Percentiles rank a stretch among this genome's conserved stretches.
These are phyloP conservation scores for Wasmannia auropunctata DNA, from an alignment of 1,140 invertebrate species.

Conservation along the genomic window DNA sequence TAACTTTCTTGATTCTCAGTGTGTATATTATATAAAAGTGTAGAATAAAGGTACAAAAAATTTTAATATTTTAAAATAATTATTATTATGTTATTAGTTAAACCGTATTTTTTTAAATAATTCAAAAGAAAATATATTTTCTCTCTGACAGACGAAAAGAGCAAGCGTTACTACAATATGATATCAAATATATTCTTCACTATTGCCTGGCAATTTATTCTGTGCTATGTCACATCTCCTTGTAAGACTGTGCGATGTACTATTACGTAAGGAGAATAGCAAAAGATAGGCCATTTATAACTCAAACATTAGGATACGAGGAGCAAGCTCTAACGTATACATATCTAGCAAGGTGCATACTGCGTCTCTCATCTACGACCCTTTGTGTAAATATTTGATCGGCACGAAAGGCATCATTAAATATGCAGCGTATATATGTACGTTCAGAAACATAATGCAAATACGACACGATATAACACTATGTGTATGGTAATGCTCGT, in stretches of 20 bases:
- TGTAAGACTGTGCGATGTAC: neutral
- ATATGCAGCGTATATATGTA: slow-evolving; percentile 28
- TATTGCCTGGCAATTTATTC: neutral
- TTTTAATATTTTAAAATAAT: neutral
- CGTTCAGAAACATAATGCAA: slow-evolving; percentile 42
- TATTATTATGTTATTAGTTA: neutral
- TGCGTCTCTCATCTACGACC: slow-evolving; percentile 2
- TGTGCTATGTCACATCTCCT: neutral
- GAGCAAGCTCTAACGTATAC: slow-evolving; percentile 9
- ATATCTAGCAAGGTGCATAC: slow-evolving; percentile 1
- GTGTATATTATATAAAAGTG: neutral
- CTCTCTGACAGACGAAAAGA: neutral
- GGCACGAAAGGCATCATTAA: slow-evolving; percentile 40
- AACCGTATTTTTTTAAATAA: neutral
- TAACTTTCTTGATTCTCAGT: neutral
- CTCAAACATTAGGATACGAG: slow-evolving; percentile 17
- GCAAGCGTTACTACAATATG: neutral
- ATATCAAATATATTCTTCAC: neutral
- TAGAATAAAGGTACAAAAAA: neutral
- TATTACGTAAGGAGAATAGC: neutral
- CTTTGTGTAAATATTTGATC: slow-evolving; percentile 55
- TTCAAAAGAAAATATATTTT: neutral
- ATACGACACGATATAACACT: neutral
- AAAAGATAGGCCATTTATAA: slow-evolving; percentile 12
- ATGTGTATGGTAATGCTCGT: slow-evolving; percentile 31